Conservation (phyloP, 1,140 invertebrate species). For the Orchestia grillus region DNA sequence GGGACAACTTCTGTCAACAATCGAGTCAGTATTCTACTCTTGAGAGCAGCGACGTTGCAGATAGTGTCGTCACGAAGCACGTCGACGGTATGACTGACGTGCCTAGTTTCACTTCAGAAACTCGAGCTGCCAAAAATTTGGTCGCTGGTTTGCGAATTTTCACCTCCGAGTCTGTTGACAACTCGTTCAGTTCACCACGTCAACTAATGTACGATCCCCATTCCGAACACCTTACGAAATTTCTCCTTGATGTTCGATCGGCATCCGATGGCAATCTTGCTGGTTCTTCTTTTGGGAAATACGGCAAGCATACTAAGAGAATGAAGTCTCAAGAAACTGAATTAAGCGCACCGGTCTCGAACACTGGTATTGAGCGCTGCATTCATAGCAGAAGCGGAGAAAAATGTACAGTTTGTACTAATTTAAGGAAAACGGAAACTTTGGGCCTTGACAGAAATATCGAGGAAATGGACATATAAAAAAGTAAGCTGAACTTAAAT, state of each 20-base stretch:
- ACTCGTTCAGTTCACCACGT: not conserved
- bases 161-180: not conserved
- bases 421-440: constrained; percentile 25
- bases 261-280: constrained; percentile 3
- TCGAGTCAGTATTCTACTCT: not conserved
- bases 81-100: constrained; percentile 38
- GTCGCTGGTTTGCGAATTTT: constrained; percentile 9
- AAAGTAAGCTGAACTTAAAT: not conserved
- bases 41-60: not conserved
- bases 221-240: constrained; percentile 30
- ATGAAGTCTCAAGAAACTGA: not conserved
- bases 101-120: not conserved
- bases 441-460: constrained; percentile 36
- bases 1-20: not conserved
- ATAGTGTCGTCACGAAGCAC: not conserved
- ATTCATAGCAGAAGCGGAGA: not conserved
- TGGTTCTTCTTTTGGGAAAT: constrained; percentile 12
- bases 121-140: not conserved
- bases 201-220: not conserved
- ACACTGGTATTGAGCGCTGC: not conserved
- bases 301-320: not conserved
- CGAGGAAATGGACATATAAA: not conserved
- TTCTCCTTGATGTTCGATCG: constrained; percentile 22
- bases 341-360: not conserved
- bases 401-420: not conserved